Evolutionary conservation across 2,113 vertebrate species (phyloP), one percentile per base, ranked within the genome.

Genomic region (Leucoraja erinaceus): DNA sequence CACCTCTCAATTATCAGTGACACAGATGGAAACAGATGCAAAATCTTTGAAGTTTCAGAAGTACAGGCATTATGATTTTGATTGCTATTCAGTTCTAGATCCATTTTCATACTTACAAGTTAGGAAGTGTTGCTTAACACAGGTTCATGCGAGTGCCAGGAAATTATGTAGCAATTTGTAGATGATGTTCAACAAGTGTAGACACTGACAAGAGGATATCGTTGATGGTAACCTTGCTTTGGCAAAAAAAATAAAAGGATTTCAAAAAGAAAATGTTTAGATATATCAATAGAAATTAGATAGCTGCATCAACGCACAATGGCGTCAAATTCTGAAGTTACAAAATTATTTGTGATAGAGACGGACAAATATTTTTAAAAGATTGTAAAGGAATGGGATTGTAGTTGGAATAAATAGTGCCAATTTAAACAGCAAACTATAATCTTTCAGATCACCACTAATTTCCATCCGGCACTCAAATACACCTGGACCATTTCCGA

Each of bases 251-350:
- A 72, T 25, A 38, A 47, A 72, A 91, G 11, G 63, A 90, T 47
- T 91, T 70, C 38, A 91, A 90, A 72, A 47, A 14, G 38, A 91
- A 91, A 72, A 68, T 33, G 31, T 20, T 70, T 90, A 70, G 47
- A 25, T 61, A 72, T 33, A 31, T 91, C 63, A 47, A 91, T 22
- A 70, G 88, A 66, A 61, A 88, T 16, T 12, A 88, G 8, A 22
- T 25, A 90, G 31, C 59, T 90, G 86, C 14, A 14, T 90, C 10
- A 1, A 90, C 0, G 0, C 84, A 16, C 84, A 66, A 14, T 14
- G 16, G 63, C 63, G 14, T 16, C 14, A 31, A 38, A 33, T 63
- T 38, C 61, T 33, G 9, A 91, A 91, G 33, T 3, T 12, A 72
- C 88, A 72, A 33, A 20, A 33, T 38, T 72, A 25, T 38, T 90